These are phyloP conservation scores for Opisthograptis luteolata DNA, from an alignment of 2,888 invertebrate species.

Conservation along the genomic window DNA sequence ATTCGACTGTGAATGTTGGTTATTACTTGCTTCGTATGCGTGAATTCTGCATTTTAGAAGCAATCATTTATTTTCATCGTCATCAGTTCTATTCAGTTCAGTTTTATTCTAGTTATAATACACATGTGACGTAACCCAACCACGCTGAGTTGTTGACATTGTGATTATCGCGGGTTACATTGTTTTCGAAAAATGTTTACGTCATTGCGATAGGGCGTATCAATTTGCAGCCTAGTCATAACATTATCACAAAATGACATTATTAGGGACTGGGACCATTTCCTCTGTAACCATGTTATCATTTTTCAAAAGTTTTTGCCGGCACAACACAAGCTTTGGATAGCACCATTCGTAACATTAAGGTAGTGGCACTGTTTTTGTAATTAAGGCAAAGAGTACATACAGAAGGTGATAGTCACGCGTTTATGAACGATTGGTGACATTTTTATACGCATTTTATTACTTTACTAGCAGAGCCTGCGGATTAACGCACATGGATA, in stretches of 20 bases:
- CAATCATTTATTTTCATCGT: neutral
- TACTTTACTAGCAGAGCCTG: constrained; percentile 5
- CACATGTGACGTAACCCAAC: constrained; percentile 4
- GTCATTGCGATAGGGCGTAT: constrained; percentile 37
- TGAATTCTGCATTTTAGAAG: constrained; percentile 1
- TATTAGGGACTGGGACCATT: constrained; percentile 51
- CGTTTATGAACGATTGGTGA: constrained; percentile 36
- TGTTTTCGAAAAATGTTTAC: constrained; percentile 26
- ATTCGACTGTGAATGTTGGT: constrained; percentile 1
- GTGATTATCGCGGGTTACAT: constrained; percentile 12
- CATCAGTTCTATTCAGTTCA: neutral
- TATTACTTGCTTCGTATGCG: constrained; percentile 2
- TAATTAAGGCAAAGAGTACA: no score
- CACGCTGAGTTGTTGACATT: constrained; percentile 10
- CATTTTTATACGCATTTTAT: constrained; percentile 35
- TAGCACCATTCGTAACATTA: constrained; percentile 34
- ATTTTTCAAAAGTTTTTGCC: constrained; percentile 48
- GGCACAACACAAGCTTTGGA: constrained; percentile 33
- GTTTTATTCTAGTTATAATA: no score
- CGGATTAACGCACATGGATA: no score
- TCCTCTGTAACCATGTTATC: constrained; percentile 51
- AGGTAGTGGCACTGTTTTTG: constrained; percentile 20
- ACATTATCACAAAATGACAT: constrained; percentile 59
- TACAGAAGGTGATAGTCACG: no score
- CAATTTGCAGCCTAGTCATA: constrained; percentile 51